Percentiles rank a stretch among this genome's conserved stretches.
Conservation (phyloP, 1,140 invertebrate genomes). For the Lepidurus apus region DNA sequence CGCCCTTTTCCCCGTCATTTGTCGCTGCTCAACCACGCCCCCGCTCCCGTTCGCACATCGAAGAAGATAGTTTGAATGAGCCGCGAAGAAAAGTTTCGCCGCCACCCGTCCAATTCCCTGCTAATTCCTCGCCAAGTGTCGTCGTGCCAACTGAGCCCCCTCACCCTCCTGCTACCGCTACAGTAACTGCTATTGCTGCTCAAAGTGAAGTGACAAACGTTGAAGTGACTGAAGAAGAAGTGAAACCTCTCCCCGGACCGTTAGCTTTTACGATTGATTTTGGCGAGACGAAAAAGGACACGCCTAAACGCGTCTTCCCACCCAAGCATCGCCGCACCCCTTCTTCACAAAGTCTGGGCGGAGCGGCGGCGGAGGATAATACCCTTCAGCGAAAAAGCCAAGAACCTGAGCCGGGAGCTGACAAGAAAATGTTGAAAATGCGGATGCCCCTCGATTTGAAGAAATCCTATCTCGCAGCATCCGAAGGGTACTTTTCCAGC, state of each 20-base stretch:
- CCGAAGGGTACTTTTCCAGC: conserved; percentile 62
- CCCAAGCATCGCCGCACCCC: conserved; percentile 22
- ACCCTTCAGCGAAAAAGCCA: conserved; percentile 28
- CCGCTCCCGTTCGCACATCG: not conserved
- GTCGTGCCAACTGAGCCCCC: not conserved
- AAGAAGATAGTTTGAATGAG: not conserved
- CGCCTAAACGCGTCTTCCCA: conserved; percentile 27
- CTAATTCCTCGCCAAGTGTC: not conserved
- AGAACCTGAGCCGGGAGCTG: not conserved
- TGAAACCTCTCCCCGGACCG: conserved; percentile 27
- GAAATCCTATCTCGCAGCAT: conserved; percentile 38
- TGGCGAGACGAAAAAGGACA: conserved; percentile 30
- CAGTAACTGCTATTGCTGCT: not conserved
- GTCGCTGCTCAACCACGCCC: not conserved
- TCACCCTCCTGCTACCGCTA: not conserved
- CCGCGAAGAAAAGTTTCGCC: not conserved
- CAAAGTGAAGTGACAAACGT: not conserved
- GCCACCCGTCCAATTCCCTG: conserved; percentile 4
- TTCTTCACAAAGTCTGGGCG: conserved; percentile 5
- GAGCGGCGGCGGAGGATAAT: not conserved
- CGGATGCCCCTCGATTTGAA: conserved; percentile 24
- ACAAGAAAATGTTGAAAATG: conserved; percentile 23
- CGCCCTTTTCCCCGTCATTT: not conserved
- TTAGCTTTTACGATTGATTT: conserved; percentile 34
- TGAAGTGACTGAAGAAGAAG: conserved; percentile 3